Evolutionary conservation across 1,140 invertebrate genomes (phyloP).

Genomic region (Panulirus ornatus): DNA sequence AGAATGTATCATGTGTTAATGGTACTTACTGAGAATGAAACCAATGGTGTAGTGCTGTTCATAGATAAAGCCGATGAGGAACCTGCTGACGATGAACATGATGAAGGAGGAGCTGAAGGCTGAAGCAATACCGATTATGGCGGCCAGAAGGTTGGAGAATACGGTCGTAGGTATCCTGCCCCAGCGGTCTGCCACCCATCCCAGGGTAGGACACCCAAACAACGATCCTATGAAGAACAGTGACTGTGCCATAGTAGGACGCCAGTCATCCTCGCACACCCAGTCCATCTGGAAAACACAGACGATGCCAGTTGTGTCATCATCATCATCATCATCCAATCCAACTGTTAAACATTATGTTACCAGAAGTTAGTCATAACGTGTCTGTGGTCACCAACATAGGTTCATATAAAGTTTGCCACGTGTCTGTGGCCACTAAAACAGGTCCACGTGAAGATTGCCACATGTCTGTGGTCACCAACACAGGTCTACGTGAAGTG

Average conservation of each 20-base stretch:
- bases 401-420: too few species aligned
- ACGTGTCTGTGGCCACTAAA: too few species aligned
- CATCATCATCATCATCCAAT: too few species aligned
- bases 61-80: conserved; percentile 90
- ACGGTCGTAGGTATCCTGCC: conserved; percentile 90
- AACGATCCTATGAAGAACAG: conserved; percentile 93
- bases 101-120: conserved; percentile 82
- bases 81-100: conserved; percentile 83
- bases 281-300: conserved; percentile 81
- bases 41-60: conserved; percentile 82
- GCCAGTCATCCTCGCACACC: conserved; percentile 88
- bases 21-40: conserved; percentile 49
- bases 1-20: too few species aligned
- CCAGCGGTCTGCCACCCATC: conserved; percentile 90
- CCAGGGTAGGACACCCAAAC: conserved; percentile 89
- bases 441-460: too few species aligned
- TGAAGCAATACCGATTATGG: conserved; percentile 86
- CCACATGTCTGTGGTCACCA: too few species aligned
- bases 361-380: not conserved
- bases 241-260: conserved; percentile 87
- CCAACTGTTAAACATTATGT: not conserved
- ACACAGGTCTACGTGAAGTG: too few species aligned
- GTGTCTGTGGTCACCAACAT: not conserved
- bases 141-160: conserved; percentile 88
- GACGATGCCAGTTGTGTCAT: not conserved